Conservation (phyloP, 2,797 vertebrate species). For the Sebastiscus albofasciatus region DNA sequence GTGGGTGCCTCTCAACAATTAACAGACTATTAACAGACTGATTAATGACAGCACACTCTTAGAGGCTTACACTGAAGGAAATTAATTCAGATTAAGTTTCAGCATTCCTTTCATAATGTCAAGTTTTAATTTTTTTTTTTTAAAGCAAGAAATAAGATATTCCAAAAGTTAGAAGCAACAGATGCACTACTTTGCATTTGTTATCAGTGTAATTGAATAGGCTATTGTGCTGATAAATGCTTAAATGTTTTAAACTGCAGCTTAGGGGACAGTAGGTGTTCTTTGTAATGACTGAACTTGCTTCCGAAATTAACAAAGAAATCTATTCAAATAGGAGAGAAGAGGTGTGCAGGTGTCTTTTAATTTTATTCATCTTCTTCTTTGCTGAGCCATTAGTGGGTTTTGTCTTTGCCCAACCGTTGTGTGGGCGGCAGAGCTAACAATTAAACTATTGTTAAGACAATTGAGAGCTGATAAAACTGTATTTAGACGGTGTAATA, state of each 20-base stretch:
- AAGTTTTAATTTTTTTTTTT: slow-evolving; percentile 33
- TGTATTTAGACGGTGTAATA: slow-evolving; percentile 74
- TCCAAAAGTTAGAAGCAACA: slow-evolving; percentile 59
- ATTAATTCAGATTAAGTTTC: slow-evolving; percentile 43
- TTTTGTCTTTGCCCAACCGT: slow-evolving; percentile 76
- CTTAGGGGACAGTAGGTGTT: slow-evolving; percentile 66
- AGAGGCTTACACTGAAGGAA: slow-evolving; percentile 10
- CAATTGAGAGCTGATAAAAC: slow-evolving; percentile 81
- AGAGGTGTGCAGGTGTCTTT: slow-evolving; percentile 79
- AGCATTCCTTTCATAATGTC: slow-evolving; percentile 44
- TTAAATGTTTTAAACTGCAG: slow-evolving; percentile 62
- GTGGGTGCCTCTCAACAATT: slow-evolving; percentile 69
- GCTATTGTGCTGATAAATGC: slow-evolving; percentile 74
- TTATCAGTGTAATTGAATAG: slow-evolving; percentile 68
- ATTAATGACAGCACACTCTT: slow-evolving; percentile 60
- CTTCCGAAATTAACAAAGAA: slow-evolving; percentile 79
- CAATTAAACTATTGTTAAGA: slow-evolving; percentile 85
- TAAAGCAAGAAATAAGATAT: slow-evolving; percentile 22
- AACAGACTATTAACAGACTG: slow-evolving; percentile 60
- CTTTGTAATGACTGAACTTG: slow-evolving; percentile 68
- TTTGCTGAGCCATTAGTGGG: slow-evolving; percentile 76
- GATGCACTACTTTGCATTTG: slow-evolving; percentile 60
- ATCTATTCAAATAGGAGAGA: slow-evolving; percentile 72
- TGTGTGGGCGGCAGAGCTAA: slow-evolving; percentile 79
- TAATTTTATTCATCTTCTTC: slow-evolving; percentile 82